phyloP scores from a whole-genome alignment of 2,888 invertebrate species.

The Leptodirus hochenwartii region DNA sequence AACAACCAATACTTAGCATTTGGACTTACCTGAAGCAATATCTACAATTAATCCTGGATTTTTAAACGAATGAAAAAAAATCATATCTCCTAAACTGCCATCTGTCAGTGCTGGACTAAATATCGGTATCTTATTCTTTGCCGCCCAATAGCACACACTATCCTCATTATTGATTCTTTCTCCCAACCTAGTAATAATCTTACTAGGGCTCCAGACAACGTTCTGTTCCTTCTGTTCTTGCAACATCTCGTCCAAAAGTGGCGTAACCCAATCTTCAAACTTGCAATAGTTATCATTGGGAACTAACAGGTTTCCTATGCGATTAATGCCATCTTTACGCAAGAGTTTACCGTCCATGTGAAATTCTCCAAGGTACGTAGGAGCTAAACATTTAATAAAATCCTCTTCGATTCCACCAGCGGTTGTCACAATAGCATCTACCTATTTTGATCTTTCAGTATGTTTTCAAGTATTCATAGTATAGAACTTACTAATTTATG shows the following conservation, averaged over 20 bases:
- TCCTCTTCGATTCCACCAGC: conserved; percentile 99
- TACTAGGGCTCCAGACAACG: conserved; percentile 81
- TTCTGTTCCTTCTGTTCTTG: conserved; percentile 62
- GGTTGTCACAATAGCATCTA: conserved; percentile 93
- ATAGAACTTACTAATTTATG: conserved; percentile 45
- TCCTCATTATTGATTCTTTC: conserved; percentile 76
- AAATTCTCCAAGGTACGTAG: conserved; percentile 88
- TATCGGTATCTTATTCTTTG: conserved; percentile 90
- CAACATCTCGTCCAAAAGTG: conserved; percentile 78
- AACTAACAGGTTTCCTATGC: conserved; percentile 77
- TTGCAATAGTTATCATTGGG: conserved; percentile 97
- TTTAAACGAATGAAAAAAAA: conserved; percentile 93
- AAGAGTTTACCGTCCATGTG: conserved; percentile 60
- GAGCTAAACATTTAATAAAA: conserved; percentile 93
- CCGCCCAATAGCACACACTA: conserved; percentile 95
- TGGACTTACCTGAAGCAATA: conserved; percentile 69
- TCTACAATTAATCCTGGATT: conserved; percentile 87
- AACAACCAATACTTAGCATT: too few relatives aligned
- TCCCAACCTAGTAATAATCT: conserved; percentile 67
- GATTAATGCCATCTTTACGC: conserved; percentile 66
- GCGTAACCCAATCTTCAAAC: conserved; percentile 96
- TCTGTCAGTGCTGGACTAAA: conserved; percentile 97
- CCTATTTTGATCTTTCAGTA: too few relatives aligned
- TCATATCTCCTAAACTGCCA: conserved; percentile 96
- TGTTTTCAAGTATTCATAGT: too few relatives aligned